phyloP scores from a whole-genome alignment of 2,888 invertebrate species.

The Cremastinae sp. region DNA sequence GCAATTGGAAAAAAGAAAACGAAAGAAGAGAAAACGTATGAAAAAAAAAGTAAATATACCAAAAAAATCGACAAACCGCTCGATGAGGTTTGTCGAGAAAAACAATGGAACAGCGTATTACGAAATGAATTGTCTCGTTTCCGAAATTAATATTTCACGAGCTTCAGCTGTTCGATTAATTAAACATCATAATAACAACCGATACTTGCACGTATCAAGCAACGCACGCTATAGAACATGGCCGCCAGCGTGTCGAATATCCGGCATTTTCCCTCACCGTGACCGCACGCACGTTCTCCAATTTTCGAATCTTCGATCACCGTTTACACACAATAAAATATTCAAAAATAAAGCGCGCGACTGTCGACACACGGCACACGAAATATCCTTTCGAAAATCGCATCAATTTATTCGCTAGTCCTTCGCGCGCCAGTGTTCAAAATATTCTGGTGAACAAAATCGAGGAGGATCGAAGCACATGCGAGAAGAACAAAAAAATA shows the following conservation, averaged over 20 bases:
- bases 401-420: neutral
- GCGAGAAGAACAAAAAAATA: neutral
- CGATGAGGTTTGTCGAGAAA: constrained; percentile 7
- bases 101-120: constrained; percentile 5
- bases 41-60: constrained; percentile 1
- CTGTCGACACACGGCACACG: constrained; percentile 15
- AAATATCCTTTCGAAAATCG: neutral
- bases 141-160: constrained; percentile 26
- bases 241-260: constrained; percentile 56
- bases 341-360: constrained; percentile 6
- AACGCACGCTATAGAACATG: constrained; percentile 31
- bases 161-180: constrained; percentile 25
- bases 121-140: constrained; percentile 7
- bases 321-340: constrained; percentile 17
- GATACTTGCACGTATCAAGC: constrained; percentile 58
- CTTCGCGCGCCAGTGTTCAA: constrained; percentile 20
- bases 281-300: constrained; percentile 28
- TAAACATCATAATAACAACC: constrained; percentile 28
- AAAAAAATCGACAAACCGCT: constrained; percentile 12
- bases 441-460: constrained; percentile 19
- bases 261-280: constrained; percentile 48
- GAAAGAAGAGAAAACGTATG: neutral
- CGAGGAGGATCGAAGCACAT: constrained; percentile 52
- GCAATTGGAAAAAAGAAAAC: constrained; percentile 11
- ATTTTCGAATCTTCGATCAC: constrained; percentile 40